Conservation (phyloP, 2,797 vertebrate genomes). For the Stomatorhinus walkeri region DNA sequence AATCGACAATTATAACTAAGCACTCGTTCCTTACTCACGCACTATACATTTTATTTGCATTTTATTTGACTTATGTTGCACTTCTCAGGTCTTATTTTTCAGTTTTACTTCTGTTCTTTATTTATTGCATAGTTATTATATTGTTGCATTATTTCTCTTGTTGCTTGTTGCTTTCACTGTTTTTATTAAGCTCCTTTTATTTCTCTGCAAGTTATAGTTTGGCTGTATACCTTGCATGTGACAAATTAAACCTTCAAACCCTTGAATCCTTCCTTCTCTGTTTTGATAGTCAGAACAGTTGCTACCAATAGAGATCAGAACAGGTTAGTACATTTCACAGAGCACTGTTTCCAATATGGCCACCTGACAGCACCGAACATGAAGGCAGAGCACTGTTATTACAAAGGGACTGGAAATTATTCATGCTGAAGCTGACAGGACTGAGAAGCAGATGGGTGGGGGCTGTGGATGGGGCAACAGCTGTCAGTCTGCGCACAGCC, state of each 20-base stretch:
- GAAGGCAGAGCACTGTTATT: background rate
- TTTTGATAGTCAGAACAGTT: background rate
- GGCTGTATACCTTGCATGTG: background rate
- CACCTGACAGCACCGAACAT: background rate
- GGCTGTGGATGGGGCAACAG: background rate
- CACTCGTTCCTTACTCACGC: background rate
- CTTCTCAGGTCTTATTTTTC: background rate
- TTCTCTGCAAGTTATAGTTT: background rate
- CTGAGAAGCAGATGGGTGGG: background rate
- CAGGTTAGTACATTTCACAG: background rate
- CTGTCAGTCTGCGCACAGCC: background rate
- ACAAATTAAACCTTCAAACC: background rate
- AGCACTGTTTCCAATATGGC: background rate
- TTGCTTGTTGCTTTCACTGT: background rate
- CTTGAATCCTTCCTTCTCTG: background rate
- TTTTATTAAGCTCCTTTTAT: background rate
- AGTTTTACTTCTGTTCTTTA: background rate
- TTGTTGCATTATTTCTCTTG: background rate
- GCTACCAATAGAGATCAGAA: background rate
- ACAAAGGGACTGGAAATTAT: background rate
- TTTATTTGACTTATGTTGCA: background rate
- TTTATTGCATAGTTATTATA: background rate
- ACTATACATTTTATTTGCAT: background rate
- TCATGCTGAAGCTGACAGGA: background rate
- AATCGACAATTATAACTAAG: background rate